Percentiles rank a stretch among this genome's conserved stretches.
phyloP scores from a whole-genome alignment of 2,113 vertebrate species.

The Columba livia region DNA sequence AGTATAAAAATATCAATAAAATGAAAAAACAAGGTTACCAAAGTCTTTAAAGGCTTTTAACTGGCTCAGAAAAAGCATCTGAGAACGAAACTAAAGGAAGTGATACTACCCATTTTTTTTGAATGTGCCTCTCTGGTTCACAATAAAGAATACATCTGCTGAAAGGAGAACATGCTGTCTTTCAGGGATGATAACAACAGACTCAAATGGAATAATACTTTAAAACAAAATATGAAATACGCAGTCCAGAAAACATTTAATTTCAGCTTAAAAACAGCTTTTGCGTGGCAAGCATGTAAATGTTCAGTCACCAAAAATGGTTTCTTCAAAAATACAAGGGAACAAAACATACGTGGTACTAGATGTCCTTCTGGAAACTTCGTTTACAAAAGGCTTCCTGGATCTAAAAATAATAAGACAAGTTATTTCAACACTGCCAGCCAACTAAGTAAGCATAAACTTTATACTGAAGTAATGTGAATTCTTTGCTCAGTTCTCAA shows the following conservation, averaged over 20 bases:
- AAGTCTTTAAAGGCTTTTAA: neutral
- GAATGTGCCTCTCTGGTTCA: neutral
- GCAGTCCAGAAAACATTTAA: neutral
- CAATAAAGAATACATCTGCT: neutral
- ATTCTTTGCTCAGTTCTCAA: neutral
- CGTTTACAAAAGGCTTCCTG: conserved; percentile 55
- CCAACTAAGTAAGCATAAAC: neutral
- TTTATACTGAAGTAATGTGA: neutral
- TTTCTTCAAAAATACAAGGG: neutral
- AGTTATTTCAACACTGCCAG: neutral
- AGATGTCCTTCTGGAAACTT: conserved; percentile 50
- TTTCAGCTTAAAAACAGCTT: neutral
- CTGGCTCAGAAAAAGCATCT: neutral
- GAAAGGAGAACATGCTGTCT: neutral
- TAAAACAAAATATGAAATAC: neutral
- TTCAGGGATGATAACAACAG: neutral
- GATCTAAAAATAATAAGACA: conserved; percentile 47
- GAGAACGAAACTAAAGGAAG: neutral
- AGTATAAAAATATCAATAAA: neutral
- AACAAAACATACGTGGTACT: conserved; percentile 71
- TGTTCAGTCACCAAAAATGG: neutral
- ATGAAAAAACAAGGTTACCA: neutral
- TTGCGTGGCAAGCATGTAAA: neutral
- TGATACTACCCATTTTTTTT: neutral
- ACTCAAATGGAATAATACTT: neutral